Evolutionary conservation across 2,797 vertebrate species (phyloP).

Genomic region (Molossus molossus): DNA sequence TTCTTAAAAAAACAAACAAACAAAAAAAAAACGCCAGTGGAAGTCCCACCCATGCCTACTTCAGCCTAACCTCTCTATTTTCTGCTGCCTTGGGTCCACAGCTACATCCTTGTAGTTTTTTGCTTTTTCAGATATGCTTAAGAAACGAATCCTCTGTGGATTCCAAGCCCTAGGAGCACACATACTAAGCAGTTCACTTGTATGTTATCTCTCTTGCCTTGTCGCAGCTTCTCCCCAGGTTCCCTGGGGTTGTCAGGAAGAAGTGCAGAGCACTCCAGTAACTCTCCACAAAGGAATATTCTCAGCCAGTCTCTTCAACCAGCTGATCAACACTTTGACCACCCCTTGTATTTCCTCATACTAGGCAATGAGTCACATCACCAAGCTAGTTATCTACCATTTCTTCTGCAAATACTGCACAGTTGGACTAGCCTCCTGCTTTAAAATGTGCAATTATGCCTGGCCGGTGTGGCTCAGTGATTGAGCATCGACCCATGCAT

Average conservation of each 20-base stretch:
- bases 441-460: not conserved
- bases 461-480: too few relatives aligned
- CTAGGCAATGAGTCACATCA: not conserved
- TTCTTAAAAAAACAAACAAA: too few relatives aligned
- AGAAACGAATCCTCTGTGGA: not conserved
- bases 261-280: too few relatives aligned
- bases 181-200: not conserved
- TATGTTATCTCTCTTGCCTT: not conserved
- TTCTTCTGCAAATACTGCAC: not conserved
- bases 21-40: not conserved
- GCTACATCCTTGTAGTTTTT: not conserved
- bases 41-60: not conserved
- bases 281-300: not conserved
- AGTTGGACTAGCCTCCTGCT: not conserved
- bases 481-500: too few relatives aligned
- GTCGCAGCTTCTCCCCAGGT: not conserved
- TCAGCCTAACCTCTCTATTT: not conserved
- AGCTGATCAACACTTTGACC: not conserved
- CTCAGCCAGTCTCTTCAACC: not conserved
- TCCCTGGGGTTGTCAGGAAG: not conserved
- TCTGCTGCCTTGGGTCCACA: not conserved
- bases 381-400: not conserved
- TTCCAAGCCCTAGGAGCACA: not conserved
- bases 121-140: not conserved
- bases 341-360: not conserved